Percentiles rank a stretch among this genome's conserved stretches.
These are phyloP conservation scores for Drosophila longiperda DNA, from an alignment of 2,888 invertebrate species.

Conservation along the genomic window DNA sequence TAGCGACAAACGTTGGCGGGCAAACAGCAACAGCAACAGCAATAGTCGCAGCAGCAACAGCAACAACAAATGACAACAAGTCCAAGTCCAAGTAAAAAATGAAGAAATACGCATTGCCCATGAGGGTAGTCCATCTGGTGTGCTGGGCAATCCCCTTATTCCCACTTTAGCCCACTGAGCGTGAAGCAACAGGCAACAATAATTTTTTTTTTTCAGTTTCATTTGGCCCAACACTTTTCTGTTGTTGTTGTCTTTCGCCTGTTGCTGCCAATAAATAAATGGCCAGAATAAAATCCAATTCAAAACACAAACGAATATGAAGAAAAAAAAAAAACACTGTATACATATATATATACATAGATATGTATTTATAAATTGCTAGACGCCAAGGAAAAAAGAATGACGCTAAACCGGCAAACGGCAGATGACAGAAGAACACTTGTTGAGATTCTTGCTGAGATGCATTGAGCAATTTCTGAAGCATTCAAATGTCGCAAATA, in stretches of 20 bases:
- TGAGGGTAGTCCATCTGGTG: conserved; percentile 38
- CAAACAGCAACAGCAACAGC: conserved; percentile 23
- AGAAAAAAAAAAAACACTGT: neutral
- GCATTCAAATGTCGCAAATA: conserved; percentile 8
- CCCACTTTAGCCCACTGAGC: neutral
- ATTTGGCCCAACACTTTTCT: conserved; percentile 2
- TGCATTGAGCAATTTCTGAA: conserved; percentile 28
- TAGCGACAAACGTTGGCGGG: conserved; percentile 52
- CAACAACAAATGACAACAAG: conserved; percentile 52
- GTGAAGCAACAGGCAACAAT: conserved; percentile 20
- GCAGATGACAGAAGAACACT: conserved; percentile 28
- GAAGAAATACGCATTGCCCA: conserved; percentile 33
- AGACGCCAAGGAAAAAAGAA: conserved; percentile 43
- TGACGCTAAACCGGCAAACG: conserved; percentile 33
- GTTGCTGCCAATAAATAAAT: conserved; percentile 48
- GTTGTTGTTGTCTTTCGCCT: conserved; percentile 13
- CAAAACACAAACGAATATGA: conserved; percentile 47
- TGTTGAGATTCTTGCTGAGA: conserved; percentile 34
- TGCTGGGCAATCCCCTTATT: conserved; percentile 1
- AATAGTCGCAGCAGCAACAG: conserved; percentile 4
- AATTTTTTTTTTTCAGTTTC: conserved; percentile 4
- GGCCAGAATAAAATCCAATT: conserved; percentile 13
- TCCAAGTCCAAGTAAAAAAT: conserved; percentile 63
- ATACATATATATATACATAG: conserved; percentile 23
- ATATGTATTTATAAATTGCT: conserved; percentile 49